Base-by-base conservation (phyloP, 2,113 vertebrate genomes). In the Hippopotamus amphibius region DNA sequence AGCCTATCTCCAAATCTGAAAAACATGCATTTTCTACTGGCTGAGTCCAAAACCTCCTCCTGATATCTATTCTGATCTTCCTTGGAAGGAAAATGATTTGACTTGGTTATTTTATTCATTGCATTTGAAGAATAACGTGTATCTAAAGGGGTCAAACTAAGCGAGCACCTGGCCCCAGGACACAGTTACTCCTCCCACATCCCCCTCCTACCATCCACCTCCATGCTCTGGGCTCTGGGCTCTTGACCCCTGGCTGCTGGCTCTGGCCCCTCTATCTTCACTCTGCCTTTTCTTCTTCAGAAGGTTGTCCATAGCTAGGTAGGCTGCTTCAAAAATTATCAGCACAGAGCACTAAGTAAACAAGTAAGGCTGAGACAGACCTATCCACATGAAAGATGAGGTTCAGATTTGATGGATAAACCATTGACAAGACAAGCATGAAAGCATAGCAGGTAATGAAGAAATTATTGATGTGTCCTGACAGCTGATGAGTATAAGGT, bases 141-240 rank as follows among this genome's bases (percentile, higher is more conserved):
- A 57, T 26, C 22, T n/a, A 79, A 61, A 86, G 55, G 21, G 3
- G 2, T 21, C 22, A n/a, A 37, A 92, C 46, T 72, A 77, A 68
- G 50, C 15, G 22, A 59, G 28, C 2, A 15, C 2, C 33, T 26
- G 59, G 46, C 48, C 37, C 8, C 3, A 30, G 28, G 33, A 43
- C 11, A 15, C 28, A 17, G 6, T 46, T 19, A 37, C 16, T 22
- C 16, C 37, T 81, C 41, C 28, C 28, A 13, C 1, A 0, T 3
- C 33, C 6, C 9, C 5, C 28, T n/a, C 28, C 21, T 30, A 77
- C 16, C 15, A 5, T 17, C 37, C 1, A 4, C 22, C 26, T 50
- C 6, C 21, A 1, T 1, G 8, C 22, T 61, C n/a, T 4, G 1
- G 5, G 6, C 22, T 55, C n/a, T 3, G 2, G 8, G 7, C 48